phyloP scores from a whole-genome alignment of 2,113 vertebrate species.

The Rhea pennata region DNA sequence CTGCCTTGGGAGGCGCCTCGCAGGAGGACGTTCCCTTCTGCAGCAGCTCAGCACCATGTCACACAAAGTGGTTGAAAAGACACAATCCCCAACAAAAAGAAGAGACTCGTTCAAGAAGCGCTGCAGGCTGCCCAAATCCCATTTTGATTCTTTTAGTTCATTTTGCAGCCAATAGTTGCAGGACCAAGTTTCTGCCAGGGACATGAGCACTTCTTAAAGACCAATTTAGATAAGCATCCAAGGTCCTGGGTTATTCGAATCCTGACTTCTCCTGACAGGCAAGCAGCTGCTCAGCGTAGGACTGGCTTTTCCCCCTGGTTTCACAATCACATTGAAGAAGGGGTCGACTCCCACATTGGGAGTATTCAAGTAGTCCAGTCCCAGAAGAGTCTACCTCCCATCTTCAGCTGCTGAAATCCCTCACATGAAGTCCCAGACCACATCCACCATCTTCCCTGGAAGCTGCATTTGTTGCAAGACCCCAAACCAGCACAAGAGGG shows the following conservation, averaged over 20 bases:
- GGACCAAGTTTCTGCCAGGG: neutral
- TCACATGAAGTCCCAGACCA: neutral
- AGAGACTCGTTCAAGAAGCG: neutral
- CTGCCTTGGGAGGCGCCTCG: neutral
- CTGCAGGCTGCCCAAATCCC: neutral
- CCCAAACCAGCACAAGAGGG: neutral
- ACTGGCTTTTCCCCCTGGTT: neutral
- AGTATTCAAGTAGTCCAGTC: neutral
- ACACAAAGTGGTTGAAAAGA: neutral
- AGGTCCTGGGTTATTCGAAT: neutral
- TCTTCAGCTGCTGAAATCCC: neutral
- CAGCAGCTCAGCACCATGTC: neutral
- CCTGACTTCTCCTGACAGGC: neutral
- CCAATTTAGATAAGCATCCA: neutral
- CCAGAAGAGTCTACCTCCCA: neutral
- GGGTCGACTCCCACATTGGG: neutral
- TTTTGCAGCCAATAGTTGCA: neutral
- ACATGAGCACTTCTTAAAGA: neutral
- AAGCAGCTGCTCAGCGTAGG: neutral
- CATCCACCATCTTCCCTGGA: neutral
- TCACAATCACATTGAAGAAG: neutral
- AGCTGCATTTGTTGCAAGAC: neutral
- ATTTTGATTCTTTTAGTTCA: neutral
- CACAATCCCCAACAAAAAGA: neutral
- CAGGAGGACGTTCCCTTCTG: neutral